Evolutionary conservation across 2,797 vertebrate species (phyloP).

Genomic region (Agapornis canus): DNA sequence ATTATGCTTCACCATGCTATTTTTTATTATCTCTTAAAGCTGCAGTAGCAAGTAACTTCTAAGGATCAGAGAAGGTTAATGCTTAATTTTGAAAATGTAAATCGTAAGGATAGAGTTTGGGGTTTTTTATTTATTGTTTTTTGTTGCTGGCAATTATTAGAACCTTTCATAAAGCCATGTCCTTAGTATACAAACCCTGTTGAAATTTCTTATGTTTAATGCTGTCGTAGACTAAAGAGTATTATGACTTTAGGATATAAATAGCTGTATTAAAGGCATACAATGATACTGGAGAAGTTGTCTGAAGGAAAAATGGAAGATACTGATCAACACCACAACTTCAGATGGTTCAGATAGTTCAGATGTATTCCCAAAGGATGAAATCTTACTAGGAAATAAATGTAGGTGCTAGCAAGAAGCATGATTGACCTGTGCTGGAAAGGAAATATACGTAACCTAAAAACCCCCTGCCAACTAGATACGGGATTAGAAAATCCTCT

Average conservation of each 20-base stretch:
- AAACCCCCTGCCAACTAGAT: not conserved
- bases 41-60: not conserved
- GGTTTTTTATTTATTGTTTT: accelerated
- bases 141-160: not conserved
- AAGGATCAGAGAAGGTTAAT: not conserved
- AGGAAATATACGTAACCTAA: not conserved
- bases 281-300: not conserved
- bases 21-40: not conserved
- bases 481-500: not conserved
- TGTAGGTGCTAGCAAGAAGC: not conserved
- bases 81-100: not conserved
- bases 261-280: not conserved
- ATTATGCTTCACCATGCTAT: not conserved
- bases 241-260: not conserved
- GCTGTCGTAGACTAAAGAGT: not conserved
- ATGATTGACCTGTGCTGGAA: not conserved
- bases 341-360: not conserved
- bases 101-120: not conserved
- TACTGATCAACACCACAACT: not conserved
- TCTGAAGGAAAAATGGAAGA: not conserved
- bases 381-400: not conserved
- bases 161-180: not conserved
- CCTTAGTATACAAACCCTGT: not conserved
- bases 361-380: not conserved
- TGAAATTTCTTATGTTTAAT: not conserved